phyloP scores from a whole-genome alignment of 2,113 vertebrate genomes.

The Anseranas semipalmata region DNA sequence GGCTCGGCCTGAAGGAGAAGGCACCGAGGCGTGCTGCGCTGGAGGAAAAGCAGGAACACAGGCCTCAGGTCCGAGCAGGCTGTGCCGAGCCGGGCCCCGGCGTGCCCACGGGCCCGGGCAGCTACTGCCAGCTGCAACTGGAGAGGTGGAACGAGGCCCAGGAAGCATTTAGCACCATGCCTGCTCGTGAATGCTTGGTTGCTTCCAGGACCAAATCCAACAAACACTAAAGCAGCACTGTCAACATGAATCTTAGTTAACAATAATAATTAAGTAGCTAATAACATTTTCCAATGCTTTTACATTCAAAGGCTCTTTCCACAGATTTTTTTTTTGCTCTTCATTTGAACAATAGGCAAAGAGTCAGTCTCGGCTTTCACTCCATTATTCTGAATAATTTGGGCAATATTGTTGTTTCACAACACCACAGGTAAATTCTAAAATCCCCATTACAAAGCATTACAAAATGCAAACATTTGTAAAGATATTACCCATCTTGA shows the following conservation, averaged over 20 bases:
- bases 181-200: not conserved
- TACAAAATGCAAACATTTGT: not conserved
- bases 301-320: not conserved
- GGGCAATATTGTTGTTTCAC: not conserved
- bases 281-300: not conserved
- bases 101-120: rapidly evolving
- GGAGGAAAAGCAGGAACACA: too few species aligned
- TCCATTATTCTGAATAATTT: not conserved
- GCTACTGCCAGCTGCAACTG: rapidly evolving
- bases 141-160: not conserved
- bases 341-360: not conserved
- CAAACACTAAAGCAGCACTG: not conserved
- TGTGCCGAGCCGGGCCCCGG: not conserved
- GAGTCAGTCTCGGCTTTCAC: not conserved
- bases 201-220: not conserved
- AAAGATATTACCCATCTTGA: not conserved
- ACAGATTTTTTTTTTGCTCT: rapidly evolving
- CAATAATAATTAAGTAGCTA: not conserved
- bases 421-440: not conserved
- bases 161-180: not conserved
- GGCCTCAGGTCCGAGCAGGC: not conserved
- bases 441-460: not conserved
- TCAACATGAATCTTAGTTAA: not conserved
- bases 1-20: not conserved
- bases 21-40: not conserved